phyloP scores from a whole-genome alignment of 2,797 vertebrate genomes.

The Mormyrus hasselquistii region DNA sequence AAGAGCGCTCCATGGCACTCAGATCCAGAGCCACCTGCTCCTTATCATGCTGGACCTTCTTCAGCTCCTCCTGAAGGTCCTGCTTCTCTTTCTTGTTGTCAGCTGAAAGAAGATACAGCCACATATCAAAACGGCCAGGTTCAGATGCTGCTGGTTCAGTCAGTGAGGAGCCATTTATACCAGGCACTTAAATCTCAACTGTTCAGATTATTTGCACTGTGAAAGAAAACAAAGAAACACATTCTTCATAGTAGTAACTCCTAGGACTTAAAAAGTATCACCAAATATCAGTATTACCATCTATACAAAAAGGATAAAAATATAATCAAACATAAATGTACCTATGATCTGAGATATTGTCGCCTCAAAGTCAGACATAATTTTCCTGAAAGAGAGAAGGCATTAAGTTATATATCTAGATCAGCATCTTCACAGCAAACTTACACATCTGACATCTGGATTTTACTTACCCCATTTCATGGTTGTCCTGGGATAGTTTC shows the following conservation, averaged over 20 bases:
- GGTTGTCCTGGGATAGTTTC: constrained; percentile 55
- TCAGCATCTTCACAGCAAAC: neutral
- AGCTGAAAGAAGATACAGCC: constrained; percentile 50
- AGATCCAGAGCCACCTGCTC: constrained; percentile 73
- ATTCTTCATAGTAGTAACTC: neutral
- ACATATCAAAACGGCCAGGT: neutral
- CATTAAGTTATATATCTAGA: neutral
- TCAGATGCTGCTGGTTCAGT: neutral
- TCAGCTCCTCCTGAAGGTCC: constrained; percentile 55
- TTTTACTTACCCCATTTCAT: constrained; percentile 75
- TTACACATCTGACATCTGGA: neutral
- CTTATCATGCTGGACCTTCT: constrained; percentile 66
- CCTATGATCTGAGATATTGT: constrained; percentile 65
- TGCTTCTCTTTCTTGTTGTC: constrained; percentile 71
- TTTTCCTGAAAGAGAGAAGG: constrained; percentile 59
- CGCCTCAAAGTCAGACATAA: constrained; percentile 74
- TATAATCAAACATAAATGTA: neutral
- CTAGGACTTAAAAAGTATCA: neutral
- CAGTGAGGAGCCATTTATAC: neutral
- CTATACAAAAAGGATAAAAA: neutral
- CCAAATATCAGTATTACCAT: neutral
- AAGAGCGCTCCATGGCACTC: constrained; percentile 75
- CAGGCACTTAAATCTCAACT: neutral
- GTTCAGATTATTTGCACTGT: no score
- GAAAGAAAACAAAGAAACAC: no score